Percentiles rank a stretch among this genome's conserved stretches.
Evolutionary conservation across 2,797 vertebrate genomes (phyloP).

Genomic region (Acropternis orthonyx): DNA sequence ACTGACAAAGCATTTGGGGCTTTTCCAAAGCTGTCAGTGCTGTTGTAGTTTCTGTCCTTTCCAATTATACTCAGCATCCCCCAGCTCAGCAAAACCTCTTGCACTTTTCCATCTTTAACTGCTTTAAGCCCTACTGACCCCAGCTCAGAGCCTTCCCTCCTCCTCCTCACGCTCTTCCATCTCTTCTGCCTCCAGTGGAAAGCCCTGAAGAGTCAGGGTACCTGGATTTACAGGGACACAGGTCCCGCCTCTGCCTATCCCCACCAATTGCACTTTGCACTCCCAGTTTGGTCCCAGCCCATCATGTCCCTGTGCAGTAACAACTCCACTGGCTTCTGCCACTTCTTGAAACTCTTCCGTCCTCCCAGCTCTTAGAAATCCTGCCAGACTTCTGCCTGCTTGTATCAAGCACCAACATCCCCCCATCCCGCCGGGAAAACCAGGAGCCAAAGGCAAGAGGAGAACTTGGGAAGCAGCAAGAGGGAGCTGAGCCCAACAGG

Average conservation of each 20-base stretch:
- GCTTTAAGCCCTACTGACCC: not conserved
- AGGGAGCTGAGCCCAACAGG: not conserved
- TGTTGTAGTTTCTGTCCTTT: not conserved
- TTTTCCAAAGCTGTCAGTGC: not conserved
- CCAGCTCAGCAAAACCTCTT: not conserved
- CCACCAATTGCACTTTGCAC: not conserved
- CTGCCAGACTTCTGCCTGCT: not conserved
- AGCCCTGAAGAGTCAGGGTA: not conserved
- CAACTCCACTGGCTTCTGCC: not conserved
- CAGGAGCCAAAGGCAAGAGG: rapidly evolving
- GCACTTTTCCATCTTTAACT: not conserved
- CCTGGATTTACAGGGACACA: not conserved
- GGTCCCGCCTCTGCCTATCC: not conserved
- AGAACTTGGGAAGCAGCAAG: not conserved
- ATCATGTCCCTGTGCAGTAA: no score
- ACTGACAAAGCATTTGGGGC: rapidly evolving
- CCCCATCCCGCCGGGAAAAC: not conserved
- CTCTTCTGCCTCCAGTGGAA: not conserved
- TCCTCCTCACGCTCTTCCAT: not conserved
- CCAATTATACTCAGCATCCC: not conserved
- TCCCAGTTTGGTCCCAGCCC: not conserved
- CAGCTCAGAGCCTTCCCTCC: not conserved
- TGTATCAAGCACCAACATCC: not conserved
- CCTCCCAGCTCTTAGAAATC: not conserved
- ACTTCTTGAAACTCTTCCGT: not conserved